Evolutionary conservation across 2,797 vertebrate genomes (phyloP).

Genomic region (Natrix natrix): DNA sequence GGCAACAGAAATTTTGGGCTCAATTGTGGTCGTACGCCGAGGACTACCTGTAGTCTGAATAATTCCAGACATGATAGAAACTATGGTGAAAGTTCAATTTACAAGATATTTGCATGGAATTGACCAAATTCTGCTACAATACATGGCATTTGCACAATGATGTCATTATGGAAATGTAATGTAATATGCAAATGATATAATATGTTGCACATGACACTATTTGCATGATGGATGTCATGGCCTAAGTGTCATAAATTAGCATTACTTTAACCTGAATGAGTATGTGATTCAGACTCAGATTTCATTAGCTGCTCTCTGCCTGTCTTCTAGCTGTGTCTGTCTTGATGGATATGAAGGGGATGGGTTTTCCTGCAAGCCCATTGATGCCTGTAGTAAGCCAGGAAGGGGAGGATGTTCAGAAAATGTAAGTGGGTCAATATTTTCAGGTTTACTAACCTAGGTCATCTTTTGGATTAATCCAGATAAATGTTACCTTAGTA

Average conservation of each 20-base stretch:
- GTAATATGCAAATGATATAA: background rate
- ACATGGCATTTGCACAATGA: background rate
- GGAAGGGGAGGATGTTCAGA: slow-evolving; percentile 80
- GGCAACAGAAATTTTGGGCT: no score
- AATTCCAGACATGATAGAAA: background rate
- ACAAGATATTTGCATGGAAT: background rate
- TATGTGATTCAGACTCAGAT: background rate
- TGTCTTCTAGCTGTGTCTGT: slow-evolving; percentile 84
- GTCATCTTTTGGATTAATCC: background rate
- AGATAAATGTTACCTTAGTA: background rate
- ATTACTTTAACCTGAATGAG: slow-evolving; percentile 6
- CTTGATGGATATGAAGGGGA: slow-evolving; percentile 87
- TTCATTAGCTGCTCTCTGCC: background rate
- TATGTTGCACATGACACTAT: background rate
- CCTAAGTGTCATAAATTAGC: background rate
- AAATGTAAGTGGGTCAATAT: slow-evolving; percentile 78
- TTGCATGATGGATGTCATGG: background rate
- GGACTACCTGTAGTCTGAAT: background rate
- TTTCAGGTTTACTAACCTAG: background rate
- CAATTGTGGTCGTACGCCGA: no score
- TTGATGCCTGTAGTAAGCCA: slow-evolving; percentile 79
- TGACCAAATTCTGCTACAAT: background rate
- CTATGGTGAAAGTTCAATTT: background rate
- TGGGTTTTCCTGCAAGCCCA: slow-evolving; percentile 81
- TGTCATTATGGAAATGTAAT: background rate